Base-by-base conservation (phyloP, 2,888 invertebrate genomes). In the Eristalinus aeneus region DNA sequence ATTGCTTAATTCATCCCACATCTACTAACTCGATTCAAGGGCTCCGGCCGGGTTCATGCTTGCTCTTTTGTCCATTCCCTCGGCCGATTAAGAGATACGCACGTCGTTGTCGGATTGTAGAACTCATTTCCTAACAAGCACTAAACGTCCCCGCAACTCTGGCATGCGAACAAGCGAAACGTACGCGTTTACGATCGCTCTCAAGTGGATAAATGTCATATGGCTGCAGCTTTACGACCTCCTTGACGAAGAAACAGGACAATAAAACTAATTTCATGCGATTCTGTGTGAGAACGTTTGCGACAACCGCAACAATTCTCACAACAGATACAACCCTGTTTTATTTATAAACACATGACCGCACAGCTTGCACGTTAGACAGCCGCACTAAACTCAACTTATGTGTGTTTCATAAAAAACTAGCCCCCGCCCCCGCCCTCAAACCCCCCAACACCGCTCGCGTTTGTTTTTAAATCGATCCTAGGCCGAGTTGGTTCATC, bases 311-410 rank as follows among this genome's bases (percentile, higher is more conserved):
- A 23, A 3, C 53, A 20, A 8, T 22, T 22, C 22, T 22, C 32
- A 23, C 46, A 22, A 23, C 39, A 72, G 53, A 58, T 32, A 74
- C 23, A 46, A 46, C 60, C 32, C 5, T 4, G 34, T 71, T 72
- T 60, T 78, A 72, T 78, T 72, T 60, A 27, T 78, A 78, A 72
- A 23, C 20, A 12, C 9, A 69, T 77, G 77, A 77, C 76, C 58
- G 20, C 69, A 74, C 31, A 16, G 10, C 58, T 27, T 68, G 74
- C 74, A 58, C 32, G 65, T 34, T 56, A 61, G 31, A 54, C 11
- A 56, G 56, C 31, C 39, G 22, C 10, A 11, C 20, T 54, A 31
- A 46, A 31, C 22, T 36, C 23, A 22, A 16, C 9, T 54, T 27
- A 16, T 53, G n/a, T 53, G 60, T 53, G 23, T 63, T 27, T 31